phyloP scores from a whole-genome alignment of 2,797 vertebrate genomes.

The Pseudomugil tenellus region DNA sequence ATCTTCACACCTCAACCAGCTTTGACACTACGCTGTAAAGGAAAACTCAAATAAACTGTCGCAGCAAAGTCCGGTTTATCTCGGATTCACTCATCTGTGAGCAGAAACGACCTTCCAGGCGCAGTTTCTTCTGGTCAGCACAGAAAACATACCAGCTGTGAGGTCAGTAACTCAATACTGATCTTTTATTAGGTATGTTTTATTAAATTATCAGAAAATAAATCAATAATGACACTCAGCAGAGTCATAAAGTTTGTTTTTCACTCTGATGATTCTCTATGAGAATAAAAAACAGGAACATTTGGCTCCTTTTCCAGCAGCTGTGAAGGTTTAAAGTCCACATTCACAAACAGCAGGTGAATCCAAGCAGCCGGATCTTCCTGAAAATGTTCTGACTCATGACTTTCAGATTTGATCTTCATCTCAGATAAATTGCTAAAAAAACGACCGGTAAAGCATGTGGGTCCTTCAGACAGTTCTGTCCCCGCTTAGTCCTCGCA shows the following conservation, averaged over 20 bases:
- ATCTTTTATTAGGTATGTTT: background rate
- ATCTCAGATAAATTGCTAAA: background rate
- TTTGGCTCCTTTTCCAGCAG: background rate
- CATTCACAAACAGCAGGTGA: background rate
- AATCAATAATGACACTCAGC: background rate
- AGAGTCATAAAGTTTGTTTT: background rate
- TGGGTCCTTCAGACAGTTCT: background rate
- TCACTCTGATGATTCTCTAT: background rate
- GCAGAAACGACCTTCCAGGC: no score
- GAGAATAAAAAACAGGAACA: background rate
- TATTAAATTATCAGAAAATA: conserved; percentile 6
- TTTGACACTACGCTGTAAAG: no score
- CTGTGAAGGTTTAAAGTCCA: background rate
- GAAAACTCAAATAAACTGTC: no score
- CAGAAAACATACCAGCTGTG: background rate
- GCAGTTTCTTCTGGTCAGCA: no score
- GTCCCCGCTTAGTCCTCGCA: background rate
- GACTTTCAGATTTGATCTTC: background rate
- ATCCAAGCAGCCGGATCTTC: background rate
- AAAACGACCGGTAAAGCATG: background rate
- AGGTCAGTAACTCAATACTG: background rate
- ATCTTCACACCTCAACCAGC: no score
- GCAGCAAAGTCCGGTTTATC: no score
- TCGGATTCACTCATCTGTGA: no score
- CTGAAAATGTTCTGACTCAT: background rate